phyloP scores from a whole-genome alignment of 2,888 invertebrate species.

The Euphydryas editha region DNA sequence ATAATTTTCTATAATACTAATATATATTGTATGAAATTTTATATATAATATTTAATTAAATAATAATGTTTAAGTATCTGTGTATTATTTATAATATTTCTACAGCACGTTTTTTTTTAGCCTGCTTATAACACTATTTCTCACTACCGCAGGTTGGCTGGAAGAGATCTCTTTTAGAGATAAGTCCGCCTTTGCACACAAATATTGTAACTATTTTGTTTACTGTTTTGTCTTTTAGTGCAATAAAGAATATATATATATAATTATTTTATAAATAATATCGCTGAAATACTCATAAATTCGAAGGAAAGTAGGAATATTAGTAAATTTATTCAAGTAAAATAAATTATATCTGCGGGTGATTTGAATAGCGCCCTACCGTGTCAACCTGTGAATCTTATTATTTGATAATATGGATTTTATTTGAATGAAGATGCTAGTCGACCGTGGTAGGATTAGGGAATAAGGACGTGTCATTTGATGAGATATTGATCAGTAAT shows the following conservation, averaged over 20 bases:
- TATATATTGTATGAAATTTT: too few species aligned
- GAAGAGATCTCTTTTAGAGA: too few species aligned
- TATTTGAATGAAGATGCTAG: neutral
- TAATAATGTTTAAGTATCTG: too few species aligned
- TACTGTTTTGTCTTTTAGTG: too few species aligned
- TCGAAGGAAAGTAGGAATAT: conserved; percentile 4
- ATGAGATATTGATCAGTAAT: conserved; percentile 27
- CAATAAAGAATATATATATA: neutral
- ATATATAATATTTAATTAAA: too few species aligned
- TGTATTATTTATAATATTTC: too few species aligned
- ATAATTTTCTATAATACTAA: too few species aligned
- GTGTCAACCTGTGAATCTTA: neutral
- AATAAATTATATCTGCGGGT: conserved; percentile 17
- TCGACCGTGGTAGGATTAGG: neutral
- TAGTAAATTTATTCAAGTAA: conserved; percentile 21
- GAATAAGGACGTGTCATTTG: conserved; percentile 22
- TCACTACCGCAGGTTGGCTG: too few species aligned
- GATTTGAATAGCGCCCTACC: conserved; percentile 8
- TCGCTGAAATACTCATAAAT: neutral
- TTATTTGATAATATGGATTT: neutral
- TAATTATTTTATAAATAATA: neutral
- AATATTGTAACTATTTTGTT: too few species aligned
- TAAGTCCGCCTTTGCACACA: too few species aligned
- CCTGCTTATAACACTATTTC: too few species aligned
- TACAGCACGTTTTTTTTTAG: too few species aligned